Evolutionary conservation across 2,113 vertebrate species (phyloP).

Genomic region (Leucoraja erinaceus): DNA sequence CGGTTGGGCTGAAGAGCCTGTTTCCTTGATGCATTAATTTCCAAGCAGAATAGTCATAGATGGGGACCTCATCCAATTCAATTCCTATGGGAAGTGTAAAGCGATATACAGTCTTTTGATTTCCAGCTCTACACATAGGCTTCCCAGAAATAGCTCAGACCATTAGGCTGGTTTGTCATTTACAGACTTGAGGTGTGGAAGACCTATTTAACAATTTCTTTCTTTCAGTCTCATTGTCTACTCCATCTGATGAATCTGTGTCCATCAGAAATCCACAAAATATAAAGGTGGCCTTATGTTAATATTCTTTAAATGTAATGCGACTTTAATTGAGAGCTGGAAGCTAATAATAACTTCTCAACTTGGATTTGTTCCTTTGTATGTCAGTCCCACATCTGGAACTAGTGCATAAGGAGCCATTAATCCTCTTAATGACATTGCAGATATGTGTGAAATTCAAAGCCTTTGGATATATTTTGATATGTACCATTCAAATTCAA

Average conservation of each 20-base stretch:
- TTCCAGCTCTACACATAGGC: background rate
- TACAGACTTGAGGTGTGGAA: background rate
- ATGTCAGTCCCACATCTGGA: constrained; percentile 56
- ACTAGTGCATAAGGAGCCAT: constrained; percentile 58
- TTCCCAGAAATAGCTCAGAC: background rate
- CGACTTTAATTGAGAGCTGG: no score
- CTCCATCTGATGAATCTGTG: background rate
- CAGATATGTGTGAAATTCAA: constrained; percentile 51
- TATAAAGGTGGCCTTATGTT: background rate
- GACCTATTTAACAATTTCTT: no score
- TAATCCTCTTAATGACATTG: constrained; percentile 51
- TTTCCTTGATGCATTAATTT: no score
- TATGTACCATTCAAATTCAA: constrained; percentile 1
- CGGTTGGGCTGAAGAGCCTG: no score
- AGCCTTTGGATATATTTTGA: constrained; percentile 58
- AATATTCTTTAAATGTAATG: no score
- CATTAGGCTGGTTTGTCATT: background rate
- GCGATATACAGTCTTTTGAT: background rate
- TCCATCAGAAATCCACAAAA: background rate
- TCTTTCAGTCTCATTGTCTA: background rate
- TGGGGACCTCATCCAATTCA: no score
- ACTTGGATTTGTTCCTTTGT: constrained; percentile 51
- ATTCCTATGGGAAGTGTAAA: background rate
- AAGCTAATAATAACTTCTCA: background rate
- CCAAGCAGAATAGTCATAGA: no score